phyloP scores from a whole-genome alignment of 2,888 invertebrate genomes.

The Microplitis manilae region DNA sequence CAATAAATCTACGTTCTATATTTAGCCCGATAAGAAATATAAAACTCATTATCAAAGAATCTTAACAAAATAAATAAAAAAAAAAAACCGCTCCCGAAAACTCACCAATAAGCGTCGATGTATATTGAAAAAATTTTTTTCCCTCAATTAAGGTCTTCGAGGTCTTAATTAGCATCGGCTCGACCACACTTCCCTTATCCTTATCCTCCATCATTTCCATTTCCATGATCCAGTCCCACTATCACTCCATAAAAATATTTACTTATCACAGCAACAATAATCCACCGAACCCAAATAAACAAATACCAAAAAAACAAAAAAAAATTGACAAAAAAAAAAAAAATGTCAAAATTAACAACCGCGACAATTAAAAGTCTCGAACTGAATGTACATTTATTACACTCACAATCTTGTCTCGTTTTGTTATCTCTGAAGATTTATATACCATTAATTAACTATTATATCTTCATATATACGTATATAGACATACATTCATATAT shows the following conservation, averaged over 20 bases:
- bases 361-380: constrained; percentile 25
- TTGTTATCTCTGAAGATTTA: constrained; percentile 48
- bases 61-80: too few species aligned
- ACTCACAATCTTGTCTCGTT: constrained; percentile 40
- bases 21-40: too few species aligned
- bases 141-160: constrained; percentile 48
- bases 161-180: constrained; percentile 43
- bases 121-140: constrained; percentile 60
- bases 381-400: constrained; percentile 32
- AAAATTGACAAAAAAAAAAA: neutral
- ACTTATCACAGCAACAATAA: too few species aligned
- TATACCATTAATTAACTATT: constrained; percentile 44
- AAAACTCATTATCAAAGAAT: too few species aligned
- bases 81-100: constrained; percentile 15
- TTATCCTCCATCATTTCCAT: constrained; percentile 39
- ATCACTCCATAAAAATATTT: neutral
- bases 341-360: neutral
- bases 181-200: constrained; percentile 30
- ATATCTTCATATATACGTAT: neutral
- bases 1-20: too few species aligned
- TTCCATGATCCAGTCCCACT: constrained; percentile 31
- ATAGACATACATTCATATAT: too few species aligned
- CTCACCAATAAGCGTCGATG: constrained; percentile 63
- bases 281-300: neutral
- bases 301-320: neutral